These are phyloP conservation scores for Chlamydotis undulata DNA, from an alignment of 2,113 vertebrate species.

Conservation along the genomic window DNA sequence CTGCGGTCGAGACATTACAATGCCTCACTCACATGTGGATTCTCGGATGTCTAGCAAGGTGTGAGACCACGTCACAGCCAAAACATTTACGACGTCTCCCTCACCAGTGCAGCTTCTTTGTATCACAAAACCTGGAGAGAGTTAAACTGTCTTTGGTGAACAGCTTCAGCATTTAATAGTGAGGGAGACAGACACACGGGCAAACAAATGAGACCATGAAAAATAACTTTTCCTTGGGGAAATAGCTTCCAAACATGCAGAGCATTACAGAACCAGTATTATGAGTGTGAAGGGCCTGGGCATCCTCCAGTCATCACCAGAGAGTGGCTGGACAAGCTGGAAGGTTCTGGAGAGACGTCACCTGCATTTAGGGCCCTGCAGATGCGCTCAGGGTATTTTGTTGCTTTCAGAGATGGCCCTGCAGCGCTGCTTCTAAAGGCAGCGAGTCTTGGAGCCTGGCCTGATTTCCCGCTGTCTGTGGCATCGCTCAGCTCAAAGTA, in stretches of 20 bases:
- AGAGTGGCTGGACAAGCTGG: not conserved
- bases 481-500: not conserved
- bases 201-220: not conserved
- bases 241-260: not conserved
- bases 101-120: not conserved
- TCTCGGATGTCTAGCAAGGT: not conserved
- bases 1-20: not conserved
- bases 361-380: not conserved
- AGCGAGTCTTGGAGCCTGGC: not conserved
- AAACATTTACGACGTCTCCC: not conserved
- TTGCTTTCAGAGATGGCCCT: not conserved
- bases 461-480: not conserved
- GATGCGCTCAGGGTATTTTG: not conserved
- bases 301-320: not conserved
- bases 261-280: not conserved
- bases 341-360: not conserved
- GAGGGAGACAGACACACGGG: not conserved
- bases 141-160: not conserved
- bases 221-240: not conserved
- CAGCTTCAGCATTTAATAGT: not conserved
- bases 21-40: not conserved
- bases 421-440: not conserved
- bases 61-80: not conserved
- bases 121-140: not conserved
- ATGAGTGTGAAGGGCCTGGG: accelerated